Evolutionary conservation across 2,888 invertebrate species (phyloP).

Genomic region (Campaea margaritaria): DNA sequence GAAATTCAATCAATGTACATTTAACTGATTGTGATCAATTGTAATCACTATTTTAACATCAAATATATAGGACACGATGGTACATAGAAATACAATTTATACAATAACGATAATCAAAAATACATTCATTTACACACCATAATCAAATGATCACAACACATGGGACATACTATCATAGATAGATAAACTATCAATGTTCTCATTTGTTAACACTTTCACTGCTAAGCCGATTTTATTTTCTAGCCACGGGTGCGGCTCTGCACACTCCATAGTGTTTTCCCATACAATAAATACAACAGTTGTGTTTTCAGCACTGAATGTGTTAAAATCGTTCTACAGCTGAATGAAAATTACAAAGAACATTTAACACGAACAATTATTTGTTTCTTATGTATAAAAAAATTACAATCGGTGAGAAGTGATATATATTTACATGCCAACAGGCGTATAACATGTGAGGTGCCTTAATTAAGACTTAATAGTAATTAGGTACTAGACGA

Average conservation of each 20-base stretch:
- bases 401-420: constrained; percentile 49
- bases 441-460: constrained; percentile 47
- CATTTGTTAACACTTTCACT: no score
- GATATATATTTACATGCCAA: constrained; percentile 60
- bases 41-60: neutral
- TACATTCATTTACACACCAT: constrained; percentile 28
- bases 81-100: constrained; percentile 32
- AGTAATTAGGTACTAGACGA: constrained; percentile 77
- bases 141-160: constrained; percentile 36
- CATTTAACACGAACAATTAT: constrained; percentile 28
- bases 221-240: no score
- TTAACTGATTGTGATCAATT: neutral
- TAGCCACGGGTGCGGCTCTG: no score
- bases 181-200: constrained; percentile 38
- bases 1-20: neutral
- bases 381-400: constrained; percentile 27
- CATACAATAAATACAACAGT: no score
- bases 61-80: constrained; percentile 6
- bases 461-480: constrained; percentile 63
- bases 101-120: constrained; percentile 41
- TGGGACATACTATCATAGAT: constrained; percentile 34
- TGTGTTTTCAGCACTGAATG: no score
- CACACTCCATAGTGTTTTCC: no score
- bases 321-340: constrained; percentile 18
- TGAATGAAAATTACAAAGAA: constrained; percentile 25